phyloP scores from a whole-genome alignment of 2,888 invertebrate genomes.

The Hedychridium roseum region DNA sequence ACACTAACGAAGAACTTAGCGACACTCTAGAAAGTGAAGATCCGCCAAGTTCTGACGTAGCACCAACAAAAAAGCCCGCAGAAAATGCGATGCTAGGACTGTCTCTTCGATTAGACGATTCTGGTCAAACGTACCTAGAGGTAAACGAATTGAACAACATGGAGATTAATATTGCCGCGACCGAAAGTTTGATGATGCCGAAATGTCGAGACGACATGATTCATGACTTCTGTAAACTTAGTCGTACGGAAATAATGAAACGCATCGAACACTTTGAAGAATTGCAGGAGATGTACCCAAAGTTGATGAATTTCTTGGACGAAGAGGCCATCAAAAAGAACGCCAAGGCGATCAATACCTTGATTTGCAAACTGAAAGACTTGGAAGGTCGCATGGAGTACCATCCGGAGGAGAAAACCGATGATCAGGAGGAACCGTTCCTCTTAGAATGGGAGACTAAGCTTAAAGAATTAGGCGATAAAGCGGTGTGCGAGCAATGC shows the following conservation, averaged over 20 bases:
- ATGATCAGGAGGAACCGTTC: slow-evolving; percentile 9
- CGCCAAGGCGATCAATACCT: slow-evolving; percentile 23
- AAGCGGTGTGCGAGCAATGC: slow-evolving; percentile 38
- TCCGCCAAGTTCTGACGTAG: no score
- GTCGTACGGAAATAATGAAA: slow-evolving; percentile 24
- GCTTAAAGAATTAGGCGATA: background rate
- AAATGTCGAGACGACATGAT: slow-evolving; percentile 33
- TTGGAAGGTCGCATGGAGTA: slow-evolving; percentile 16
- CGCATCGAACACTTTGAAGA: slow-evolving; percentile 38
- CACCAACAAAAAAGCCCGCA: background rate
- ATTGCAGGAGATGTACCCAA: slow-evolving; percentile 30
- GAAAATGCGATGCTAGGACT: slow-evolving; percentile 18
- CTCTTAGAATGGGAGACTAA: slow-evolving; percentile 41
- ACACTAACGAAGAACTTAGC: background rate
- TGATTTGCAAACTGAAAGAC: slow-evolving; percentile 27
- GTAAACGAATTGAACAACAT: slow-evolving; percentile 11
- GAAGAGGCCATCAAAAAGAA: slow-evolving; percentile 28
- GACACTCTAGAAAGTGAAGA: background rate
- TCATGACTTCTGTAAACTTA: slow-evolving; percentile 26
- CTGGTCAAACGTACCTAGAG: slow-evolving; percentile 27
- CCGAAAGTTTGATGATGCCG: slow-evolving; percentile 15
- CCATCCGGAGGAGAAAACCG: slow-evolving; percentile 1
- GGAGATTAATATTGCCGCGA: slow-evolving; percentile 9
- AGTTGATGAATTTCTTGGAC: slow-evolving; percentile 23
- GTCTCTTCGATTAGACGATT: slow-evolving; percentile 20